A percentile compares a stretch with the other conserved stretches of the same genome.
phyloP scores from a whole-genome alignment of 1,140 invertebrate species.

The Plutomurus gul region DNA sequence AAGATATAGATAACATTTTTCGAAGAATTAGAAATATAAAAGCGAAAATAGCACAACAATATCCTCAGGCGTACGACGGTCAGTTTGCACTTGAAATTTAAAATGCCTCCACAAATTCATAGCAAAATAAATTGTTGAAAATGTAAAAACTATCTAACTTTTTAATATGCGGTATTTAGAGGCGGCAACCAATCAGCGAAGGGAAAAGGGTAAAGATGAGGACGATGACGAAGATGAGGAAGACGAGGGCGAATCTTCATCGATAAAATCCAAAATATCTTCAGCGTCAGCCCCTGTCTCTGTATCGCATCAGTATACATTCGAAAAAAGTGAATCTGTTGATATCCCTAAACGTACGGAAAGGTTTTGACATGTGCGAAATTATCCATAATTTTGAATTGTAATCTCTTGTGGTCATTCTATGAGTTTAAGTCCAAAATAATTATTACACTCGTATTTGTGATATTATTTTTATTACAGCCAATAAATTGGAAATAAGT shows the following conservation, averaged over 20 bases:
- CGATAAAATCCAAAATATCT: slow-evolving; percentile 8
- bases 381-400: neutral
- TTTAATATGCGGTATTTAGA: too few relatives aligned
- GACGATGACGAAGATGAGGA: slow-evolving; percentile 48
- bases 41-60: slow-evolving; percentile 78
- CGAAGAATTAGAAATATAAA: slow-evolving; percentile 72
- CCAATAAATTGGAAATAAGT: neutral
- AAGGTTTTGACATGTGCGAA: neutral
- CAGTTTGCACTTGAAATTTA: neutral
- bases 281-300: neutral
- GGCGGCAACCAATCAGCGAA: slow-evolving; percentile 38
- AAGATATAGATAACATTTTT: slow-evolving; percentile 67
- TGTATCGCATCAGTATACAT: slow-evolving; percentile 10
- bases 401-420: neutral
- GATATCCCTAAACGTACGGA: slow-evolving; percentile 27
- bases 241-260: neutral
- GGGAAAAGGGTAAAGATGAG: slow-evolving; percentile 40
- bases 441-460: neutral
- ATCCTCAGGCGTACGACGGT: slow-evolving; percentile 81
- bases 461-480: neutral
- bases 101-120: neutral
- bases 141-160: neutral
- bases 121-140: neutral
- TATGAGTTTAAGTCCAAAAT: neutral
- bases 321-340: slow-evolving; percentile 44